A percentile compares a stretch with the other conserved stretches of the same genome.
These are phyloP conservation scores for Dichetophora obliterata DNA, from an alignment of 2,888 invertebrate species.

Conservation along the genomic window DNA sequence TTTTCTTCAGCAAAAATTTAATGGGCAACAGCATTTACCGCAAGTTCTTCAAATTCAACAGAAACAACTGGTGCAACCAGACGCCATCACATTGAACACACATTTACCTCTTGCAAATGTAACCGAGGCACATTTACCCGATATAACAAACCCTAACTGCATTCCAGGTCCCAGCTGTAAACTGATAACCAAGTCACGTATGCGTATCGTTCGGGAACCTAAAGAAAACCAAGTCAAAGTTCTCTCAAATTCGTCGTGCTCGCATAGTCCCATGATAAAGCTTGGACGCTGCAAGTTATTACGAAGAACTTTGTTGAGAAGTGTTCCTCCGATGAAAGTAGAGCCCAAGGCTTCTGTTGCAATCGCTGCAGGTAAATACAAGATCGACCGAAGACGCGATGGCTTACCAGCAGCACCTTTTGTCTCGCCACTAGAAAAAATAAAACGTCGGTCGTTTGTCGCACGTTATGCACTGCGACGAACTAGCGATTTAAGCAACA, in stretches of 20 bases:
- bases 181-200: conserved; percentile 66
- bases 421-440: conserved; percentile 54
- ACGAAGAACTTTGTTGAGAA: conserved; percentile 48
- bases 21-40: conserved; percentile 49
- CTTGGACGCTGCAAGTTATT: conserved; percentile 64
- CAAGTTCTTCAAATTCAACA: conserved; percentile 38
- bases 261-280: conserved; percentile 57
- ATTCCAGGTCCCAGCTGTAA: conserved; percentile 50
- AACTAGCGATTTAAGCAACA: conserved; percentile 40
- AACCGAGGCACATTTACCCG: no score
- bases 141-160: neutral
- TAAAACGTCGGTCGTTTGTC: conserved; percentile 57
- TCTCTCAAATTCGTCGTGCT: neutral
- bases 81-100: no score
- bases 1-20: conserved; percentile 67
- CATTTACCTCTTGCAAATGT: no score
- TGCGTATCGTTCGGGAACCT: conserved; percentile 64
- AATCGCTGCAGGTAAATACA: conserved; percentile 53
- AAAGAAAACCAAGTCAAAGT: conserved; percentile 17
- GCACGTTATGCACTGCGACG: conserved; percentile 63
- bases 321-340: neutral
- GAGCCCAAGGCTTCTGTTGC: conserved; percentile 2
- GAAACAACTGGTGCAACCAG: conserved; percentile 35
- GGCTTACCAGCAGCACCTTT: conserved; percentile 41
- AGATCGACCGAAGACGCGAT: conserved; percentile 57